These are phyloP conservation scores for Alitta virens DNA, from an alignment of 2,888 invertebrate species.

Conservation along the genomic window DNA sequence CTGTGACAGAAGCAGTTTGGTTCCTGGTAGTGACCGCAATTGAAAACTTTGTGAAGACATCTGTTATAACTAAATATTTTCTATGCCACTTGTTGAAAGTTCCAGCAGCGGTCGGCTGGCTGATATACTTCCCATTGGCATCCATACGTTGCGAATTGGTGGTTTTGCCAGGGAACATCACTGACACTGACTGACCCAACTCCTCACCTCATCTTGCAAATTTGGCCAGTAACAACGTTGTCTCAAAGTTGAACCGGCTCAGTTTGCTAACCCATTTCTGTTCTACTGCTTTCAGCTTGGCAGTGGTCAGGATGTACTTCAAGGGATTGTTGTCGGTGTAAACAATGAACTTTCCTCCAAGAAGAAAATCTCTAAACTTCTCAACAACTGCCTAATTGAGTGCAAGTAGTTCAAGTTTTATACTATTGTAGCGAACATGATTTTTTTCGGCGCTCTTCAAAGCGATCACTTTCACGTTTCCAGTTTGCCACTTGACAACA, in stretches of 20 bases:
- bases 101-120: not conserved
- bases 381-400: constrained; percentile 28
- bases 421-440: constrained; percentile 27
- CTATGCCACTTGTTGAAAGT: not conserved
- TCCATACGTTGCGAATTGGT: not conserved
- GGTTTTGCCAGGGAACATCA: not conserved
- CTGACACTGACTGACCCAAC: not conserved
- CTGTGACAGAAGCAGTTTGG: not conserved
- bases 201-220: not conserved
- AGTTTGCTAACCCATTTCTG: not conserved
- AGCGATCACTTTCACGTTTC: constrained; percentile 15
- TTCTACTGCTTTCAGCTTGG: constrained; percentile 1
- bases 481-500: constrained; percentile 29
- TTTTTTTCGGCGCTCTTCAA: constrained; percentile 25
- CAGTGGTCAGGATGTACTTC: constrained; percentile 2
- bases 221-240: not conserved
- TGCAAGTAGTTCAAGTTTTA: constrained; percentile 29
- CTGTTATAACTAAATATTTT: not conserved
- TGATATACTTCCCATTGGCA: not conserved
- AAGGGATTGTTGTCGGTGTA: constrained; percentile 9
- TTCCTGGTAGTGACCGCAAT: not conserved
- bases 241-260: not conserved
- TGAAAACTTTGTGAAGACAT: not conserved
- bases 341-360: constrained; percentile 6
- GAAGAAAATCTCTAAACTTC: constrained; percentile 13